Percentiles rank a stretch among this genome's conserved stretches.
Conservation (phyloP, 2,113 vertebrate species). For the Thunnus thynnus region DNA sequence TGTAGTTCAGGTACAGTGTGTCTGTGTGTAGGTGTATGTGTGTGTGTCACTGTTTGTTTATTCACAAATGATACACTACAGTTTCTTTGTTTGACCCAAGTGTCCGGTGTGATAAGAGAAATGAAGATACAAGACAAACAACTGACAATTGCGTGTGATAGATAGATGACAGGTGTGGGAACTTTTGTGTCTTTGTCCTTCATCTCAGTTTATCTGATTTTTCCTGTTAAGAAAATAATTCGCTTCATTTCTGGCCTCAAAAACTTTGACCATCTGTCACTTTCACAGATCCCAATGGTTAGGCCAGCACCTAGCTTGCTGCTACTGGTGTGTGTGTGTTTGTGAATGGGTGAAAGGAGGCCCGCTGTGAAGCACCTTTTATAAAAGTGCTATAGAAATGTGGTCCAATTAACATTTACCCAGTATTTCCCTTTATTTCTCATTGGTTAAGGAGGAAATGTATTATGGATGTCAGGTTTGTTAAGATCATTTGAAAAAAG, state of each 20-base stretch:
- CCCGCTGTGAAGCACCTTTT: background rate
- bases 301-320: no score
- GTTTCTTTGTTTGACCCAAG: constrained; percentile 28
- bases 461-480: background rate
- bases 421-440: no score
- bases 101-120: constrained; percentile 31
- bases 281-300: no score
- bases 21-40: background rate
- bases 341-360: background rate
- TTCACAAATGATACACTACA: constrained; percentile 11
- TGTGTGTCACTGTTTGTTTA: constrained; percentile 37
- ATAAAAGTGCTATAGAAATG: no score
- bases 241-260: background rate
- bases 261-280: background rate
- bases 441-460: background rate
- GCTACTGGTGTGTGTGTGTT: no score
- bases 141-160: background rate
- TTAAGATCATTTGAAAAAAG: no score
- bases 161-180: constrained; percentile 18
- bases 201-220: constrained; percentile 12
- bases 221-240: background rate
- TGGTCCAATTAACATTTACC: no score
- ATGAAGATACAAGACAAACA: constrained; percentile 35
- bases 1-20: constrained; percentile 17
- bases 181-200: constrained; percentile 19